Conservation (phyloP, 2,113 vertebrate species). For the Zosterops hypoxanthus region DNA sequence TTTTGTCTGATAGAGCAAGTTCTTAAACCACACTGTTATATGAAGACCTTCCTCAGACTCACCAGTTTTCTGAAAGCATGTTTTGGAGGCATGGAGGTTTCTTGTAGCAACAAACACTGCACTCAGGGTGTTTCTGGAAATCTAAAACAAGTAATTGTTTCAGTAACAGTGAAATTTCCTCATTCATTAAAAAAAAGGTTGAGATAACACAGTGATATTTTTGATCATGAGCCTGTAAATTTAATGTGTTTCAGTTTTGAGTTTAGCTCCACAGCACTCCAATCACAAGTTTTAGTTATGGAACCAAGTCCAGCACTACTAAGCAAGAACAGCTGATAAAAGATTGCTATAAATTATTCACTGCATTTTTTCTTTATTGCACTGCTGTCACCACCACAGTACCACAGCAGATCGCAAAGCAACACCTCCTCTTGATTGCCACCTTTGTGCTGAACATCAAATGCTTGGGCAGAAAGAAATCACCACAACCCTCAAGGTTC, state of each 20-base stretch:
- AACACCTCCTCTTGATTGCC: neutral
- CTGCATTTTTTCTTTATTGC: neutral
- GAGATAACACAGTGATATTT: neutral
- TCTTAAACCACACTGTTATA: neutral
- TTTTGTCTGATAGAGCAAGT: neutral
- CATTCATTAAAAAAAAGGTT: neutral
- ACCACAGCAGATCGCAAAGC: neutral
- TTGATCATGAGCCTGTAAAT: neutral
- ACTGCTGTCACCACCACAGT: neutral
- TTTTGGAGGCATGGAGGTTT: conserved; percentile 86
- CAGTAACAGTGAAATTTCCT: neutral
- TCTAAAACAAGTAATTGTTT: conserved; percentile 65
- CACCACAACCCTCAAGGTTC: neutral
- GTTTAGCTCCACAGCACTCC: neutral
- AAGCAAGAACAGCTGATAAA: neutral
- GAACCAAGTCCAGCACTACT: neutral
- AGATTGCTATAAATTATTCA: neutral
- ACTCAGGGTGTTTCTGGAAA: conserved; percentile 85
- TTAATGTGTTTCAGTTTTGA: neutral
- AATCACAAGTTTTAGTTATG: neutral
- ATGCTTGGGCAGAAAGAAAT: neutral
- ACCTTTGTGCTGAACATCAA: neutral
- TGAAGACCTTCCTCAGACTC: neutral
- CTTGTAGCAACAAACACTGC: conserved; percentile 87
- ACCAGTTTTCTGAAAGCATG: conserved; percentile 90